These are phyloP conservation scores for Theocolax elegans DNA, from an alignment of 1,140 invertebrate genomes.

Conservation along the genomic window DNA sequence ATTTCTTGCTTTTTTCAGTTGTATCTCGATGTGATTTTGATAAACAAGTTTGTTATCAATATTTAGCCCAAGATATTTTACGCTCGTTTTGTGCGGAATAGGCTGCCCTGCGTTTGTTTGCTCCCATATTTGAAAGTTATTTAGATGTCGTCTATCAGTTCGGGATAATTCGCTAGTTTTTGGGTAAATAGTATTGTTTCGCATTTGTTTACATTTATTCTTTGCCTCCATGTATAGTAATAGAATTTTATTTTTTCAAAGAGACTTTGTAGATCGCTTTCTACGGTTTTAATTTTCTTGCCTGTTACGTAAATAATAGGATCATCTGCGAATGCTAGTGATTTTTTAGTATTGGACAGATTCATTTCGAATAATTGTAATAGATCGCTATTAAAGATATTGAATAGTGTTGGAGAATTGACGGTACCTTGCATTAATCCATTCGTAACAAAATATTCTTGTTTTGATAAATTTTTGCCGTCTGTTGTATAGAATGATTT, in stretches of 20 bases:
- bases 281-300: too few relatives aligned
- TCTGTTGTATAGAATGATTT: too few relatives aligned
- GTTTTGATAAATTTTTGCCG: too few relatives aligned
- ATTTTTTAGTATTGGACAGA: too few relatives aligned
- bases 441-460: background rate
- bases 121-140: background rate
- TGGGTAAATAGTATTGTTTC: background rate
- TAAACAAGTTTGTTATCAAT: slow-evolving; percentile 6
- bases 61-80: background rate
- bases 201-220: background rate
- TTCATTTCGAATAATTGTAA: too few relatives aligned
- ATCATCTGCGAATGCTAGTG: too few relatives aligned
- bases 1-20: slow-evolving; percentile 21
- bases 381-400: too few relatives aligned
- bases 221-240: too few relatives aligned
- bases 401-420: too few relatives aligned
- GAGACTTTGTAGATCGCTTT: too few relatives aligned
- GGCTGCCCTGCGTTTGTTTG: background rate
- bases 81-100: background rate
- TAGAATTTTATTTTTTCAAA: too few relatives aligned
- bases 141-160: background rate
- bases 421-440: background rate
- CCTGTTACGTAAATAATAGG: too few relatives aligned
- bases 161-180: background rate
- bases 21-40: slow-evolving; percentile 1